Conservation (phyloP, 2,888 invertebrate species). For the Pachydiplax longipennis region DNA sequence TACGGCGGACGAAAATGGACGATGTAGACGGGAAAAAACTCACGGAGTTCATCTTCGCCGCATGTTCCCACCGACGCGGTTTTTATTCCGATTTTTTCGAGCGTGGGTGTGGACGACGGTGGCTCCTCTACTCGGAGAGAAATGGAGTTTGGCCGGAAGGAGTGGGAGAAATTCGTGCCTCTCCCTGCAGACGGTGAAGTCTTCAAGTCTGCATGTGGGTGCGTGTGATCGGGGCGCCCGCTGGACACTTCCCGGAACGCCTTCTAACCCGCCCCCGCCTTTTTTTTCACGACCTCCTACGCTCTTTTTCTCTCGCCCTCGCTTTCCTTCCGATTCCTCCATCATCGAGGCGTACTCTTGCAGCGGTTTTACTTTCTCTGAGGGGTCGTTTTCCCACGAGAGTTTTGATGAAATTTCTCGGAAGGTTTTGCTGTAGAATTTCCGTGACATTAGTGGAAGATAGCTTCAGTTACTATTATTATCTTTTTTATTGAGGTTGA, state of each 20-base stretch:
- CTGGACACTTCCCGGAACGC: constrained; percentile 31
- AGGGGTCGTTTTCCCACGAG: too few species aligned
- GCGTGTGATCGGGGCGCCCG: constrained; percentile 18
- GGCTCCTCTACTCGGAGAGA: background rate
- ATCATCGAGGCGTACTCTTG: background rate
- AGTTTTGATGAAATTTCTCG: too few species aligned
- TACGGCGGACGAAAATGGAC: background rate
- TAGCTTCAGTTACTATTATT: too few species aligned
- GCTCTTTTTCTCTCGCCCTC: background rate
- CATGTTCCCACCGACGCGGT: too few species aligned
- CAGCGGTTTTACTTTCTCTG: background rate
- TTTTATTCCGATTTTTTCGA: background rate
- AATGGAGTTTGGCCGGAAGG: constrained; percentile 20
- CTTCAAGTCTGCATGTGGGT: constrained; percentile 18
- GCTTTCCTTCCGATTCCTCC: background rate
- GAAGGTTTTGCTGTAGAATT: too few species aligned
- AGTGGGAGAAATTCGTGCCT: constrained; percentile 11
- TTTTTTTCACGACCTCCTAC: background rate
- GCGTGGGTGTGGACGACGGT: background rate
- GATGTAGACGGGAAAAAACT: background rate
- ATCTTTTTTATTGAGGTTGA: too few species aligned
- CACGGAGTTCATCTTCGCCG: background rate
- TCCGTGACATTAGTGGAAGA: too few species aligned
- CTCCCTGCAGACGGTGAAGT: constrained; percentile 31
- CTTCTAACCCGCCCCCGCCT: background rate